Evolutionary conservation across 2,888 invertebrate species (phyloP).

Genomic region (Sipunculus nudus): DNA sequence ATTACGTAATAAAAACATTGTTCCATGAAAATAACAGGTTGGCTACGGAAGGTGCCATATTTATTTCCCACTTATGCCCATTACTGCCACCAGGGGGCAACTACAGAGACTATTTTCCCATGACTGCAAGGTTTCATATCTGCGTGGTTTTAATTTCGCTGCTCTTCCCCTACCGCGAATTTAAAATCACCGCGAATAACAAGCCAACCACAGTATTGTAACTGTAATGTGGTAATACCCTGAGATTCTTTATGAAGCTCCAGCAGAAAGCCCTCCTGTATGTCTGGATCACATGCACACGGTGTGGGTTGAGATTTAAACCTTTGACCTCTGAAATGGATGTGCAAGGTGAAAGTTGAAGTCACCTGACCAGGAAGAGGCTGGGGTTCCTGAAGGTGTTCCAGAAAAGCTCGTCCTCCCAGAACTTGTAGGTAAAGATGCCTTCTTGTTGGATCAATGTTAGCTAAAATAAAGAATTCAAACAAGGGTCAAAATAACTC

Average conservation of each 20-base stretch:
- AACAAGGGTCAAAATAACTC: background rate
- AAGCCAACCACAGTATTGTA: no score
- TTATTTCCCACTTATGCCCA: no score
- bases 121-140: no score
- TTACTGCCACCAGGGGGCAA: no score
- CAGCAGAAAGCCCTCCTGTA: constrained; percentile 63
- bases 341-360: constrained; percentile 59
- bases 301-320: constrained; percentile 60
- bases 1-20: no score
- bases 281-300: constrained; percentile 64
- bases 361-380: constrained; percentile 47
- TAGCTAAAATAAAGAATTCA: constrained; percentile 43
- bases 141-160: no score
- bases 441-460: constrained; percentile 60
- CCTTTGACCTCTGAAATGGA: constrained; percentile 63
- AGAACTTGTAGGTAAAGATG: constrained; percentile 61
- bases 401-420: constrained; percentile 63
- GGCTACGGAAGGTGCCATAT: no score
- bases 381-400: constrained; percentile 58
- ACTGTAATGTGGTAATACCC: constrained; percentile 38
- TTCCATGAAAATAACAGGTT: no score
- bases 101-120: no score
- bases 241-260: constrained; percentile 61
- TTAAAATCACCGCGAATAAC: no score
- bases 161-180: no score